Evolutionary conservation across 2,888 invertebrate species (phyloP).

Genomic region (Dugesia japonica): DNA sequence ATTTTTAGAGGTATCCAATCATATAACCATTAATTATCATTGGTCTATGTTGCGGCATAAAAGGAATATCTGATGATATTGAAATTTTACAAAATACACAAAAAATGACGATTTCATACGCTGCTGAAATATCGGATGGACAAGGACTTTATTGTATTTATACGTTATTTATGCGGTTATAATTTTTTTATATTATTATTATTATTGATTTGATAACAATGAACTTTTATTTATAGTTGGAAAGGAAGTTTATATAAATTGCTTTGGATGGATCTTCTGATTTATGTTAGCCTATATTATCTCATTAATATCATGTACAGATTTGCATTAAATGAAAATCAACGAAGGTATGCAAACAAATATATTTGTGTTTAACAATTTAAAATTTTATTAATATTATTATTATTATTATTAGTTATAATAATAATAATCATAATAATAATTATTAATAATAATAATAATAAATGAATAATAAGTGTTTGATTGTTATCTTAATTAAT

Average conservation of each 20-base stretch:
- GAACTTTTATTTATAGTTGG: not conserved
- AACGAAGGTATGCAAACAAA: not conserved
- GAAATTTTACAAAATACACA: not conserved
- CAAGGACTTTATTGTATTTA: conserved; percentile 22
- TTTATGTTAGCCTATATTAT: not conserved
- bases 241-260: conserved; percentile 8
- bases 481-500: too few species aligned
- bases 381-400: too few species aligned
- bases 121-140: conserved; percentile 21
- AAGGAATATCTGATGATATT: not conserved
- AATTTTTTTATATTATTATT: not conserved
- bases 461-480: too few species aligned
- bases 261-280: not conserved
- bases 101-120: conserved; percentile 25
- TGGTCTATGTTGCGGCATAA: not conserved
- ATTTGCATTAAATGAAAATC: not conserved
- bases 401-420: too few species aligned
- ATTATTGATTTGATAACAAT: too few species aligned
- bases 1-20: not conserved
- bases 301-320: not conserved
- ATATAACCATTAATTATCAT: not conserved
- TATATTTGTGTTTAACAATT: too few species aligned
- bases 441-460: too few species aligned
- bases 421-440: too few species aligned
- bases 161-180: conserved; percentile 5